Conservation (phyloP, 2,888 invertebrate species). For the Ophion ventricosus region DNA sequence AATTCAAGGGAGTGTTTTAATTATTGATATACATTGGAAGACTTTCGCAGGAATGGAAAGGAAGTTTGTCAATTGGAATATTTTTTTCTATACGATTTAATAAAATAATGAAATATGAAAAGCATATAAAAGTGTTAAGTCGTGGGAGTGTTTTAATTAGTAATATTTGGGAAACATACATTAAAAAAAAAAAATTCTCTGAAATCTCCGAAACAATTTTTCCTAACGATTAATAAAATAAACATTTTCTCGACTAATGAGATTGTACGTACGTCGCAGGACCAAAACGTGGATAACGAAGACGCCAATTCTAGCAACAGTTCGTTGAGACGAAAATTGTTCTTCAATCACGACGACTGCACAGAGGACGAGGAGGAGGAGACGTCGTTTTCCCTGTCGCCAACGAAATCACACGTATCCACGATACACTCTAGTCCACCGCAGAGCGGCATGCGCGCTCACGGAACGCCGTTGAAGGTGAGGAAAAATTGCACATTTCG, state of each 20-base stretch:
- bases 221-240: no score
- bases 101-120: no score
- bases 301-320: conserved; percentile 79
- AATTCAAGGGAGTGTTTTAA: no score
- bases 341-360: conserved; percentile 76
- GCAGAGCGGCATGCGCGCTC: conserved; percentile 78
- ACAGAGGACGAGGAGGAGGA: conserved; percentile 72
- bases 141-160: no score
- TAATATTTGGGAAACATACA: no score
- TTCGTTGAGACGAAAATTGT: conserved; percentile 80
- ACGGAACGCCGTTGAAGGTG: conserved; percentile 78
- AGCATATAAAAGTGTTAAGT: no score
- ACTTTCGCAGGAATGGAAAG: no score
- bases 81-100: no score
- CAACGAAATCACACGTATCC: conserved; percentile 71
- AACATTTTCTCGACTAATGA: background rate
- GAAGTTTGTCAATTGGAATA: no score
- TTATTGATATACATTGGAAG: no score
- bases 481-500: conserved; percentile 10
- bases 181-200: no score
- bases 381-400: conserved; percentile 72
- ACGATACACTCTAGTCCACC: conserved; percentile 74
- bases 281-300: conserved; percentile 78
- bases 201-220: no score
- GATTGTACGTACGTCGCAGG: conserved; percentile 66